Evolutionary conservation across 2,797 vertebrate genomes (phyloP).

Genomic region (Pipistrellus pipistrellus): DNA sequence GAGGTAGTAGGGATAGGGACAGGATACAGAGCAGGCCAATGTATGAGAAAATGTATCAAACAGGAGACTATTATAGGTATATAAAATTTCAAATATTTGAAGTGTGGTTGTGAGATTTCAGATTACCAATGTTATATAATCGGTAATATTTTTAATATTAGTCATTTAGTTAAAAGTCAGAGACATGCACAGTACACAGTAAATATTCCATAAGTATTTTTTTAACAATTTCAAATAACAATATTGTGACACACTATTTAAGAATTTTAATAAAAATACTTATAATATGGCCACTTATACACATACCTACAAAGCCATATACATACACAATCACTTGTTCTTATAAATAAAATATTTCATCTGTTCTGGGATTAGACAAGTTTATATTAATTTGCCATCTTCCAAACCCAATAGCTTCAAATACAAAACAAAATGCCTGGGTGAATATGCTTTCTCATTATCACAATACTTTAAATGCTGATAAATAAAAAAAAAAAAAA

Average conservation of each 20-base stretch:
- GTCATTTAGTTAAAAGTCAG: constrained; percentile 19
- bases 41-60: neutral
- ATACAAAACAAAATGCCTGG: constrained; percentile 15
- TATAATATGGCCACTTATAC: constrained; percentile 28
- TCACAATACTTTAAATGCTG: neutral
- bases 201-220: too few relatives aligned
- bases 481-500: constrained; percentile 49
- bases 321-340: constrained; percentile 68
- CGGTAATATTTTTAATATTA: neutral
- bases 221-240: constrained; percentile 35
- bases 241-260: constrained; percentile 69
- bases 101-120: neutral
- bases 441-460: constrained; percentile 6
- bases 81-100: neutral
- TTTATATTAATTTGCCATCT: constrained; percentile 57
- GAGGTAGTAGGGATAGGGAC: neutral
- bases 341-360: constrained; percentile 63
- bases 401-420: constrained; percentile 36
- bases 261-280: constrained; percentile 77
- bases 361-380: constrained; percentile 55
- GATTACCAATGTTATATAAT: neutral
- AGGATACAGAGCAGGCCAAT: neutral
- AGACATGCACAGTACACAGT: neutral
- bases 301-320: constrained; percentile 52
- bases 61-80: neutral